Conservation (phyloP, 2,888 invertebrate genomes). For the Metacarcinus magister region DNA sequence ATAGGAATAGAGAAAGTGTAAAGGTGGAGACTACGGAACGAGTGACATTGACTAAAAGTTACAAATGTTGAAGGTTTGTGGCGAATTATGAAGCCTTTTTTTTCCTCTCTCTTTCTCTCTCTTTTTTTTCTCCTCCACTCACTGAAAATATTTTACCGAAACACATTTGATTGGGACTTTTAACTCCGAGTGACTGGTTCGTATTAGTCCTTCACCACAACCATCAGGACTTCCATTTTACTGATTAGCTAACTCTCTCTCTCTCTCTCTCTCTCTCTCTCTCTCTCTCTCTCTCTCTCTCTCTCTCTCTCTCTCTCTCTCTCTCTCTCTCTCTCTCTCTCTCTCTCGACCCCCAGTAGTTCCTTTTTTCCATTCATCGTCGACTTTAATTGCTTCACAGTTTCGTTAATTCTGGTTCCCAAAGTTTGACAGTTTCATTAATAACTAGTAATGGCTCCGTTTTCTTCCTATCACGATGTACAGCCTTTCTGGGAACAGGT, state of each 20-base stretch:
- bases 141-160: not conserved
- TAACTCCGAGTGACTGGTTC: not conserved
- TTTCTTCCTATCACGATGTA: not conserved
- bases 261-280: slow-evolving; percentile 11
- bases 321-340: slow-evolving; percentile 53
- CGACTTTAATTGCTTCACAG: slow-evolving; percentile 42
- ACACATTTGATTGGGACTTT: not conserved
- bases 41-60: too few species aligned
- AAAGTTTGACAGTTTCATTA: slow-evolving; percentile 43
- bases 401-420: not conserved
- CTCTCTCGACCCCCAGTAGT: not conserved
- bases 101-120: not conserved
- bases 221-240: not conserved
- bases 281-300: slow-evolving; percentile 52
- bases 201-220: not conserved
- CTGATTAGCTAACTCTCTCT: not conserved
- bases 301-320: slow-evolving; percentile 38
- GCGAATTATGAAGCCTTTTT: not conserved
- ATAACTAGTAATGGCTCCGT: not conserved
- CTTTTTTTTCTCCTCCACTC: not conserved
- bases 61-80: not conserved
- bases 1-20: not conserved
- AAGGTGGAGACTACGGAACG: not conserved
- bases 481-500: not conserved
- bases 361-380: slow-evolving; percentile 21